Base-by-base conservation (phyloP, 1,140 invertebrate genomes). In the Augochlora pura region DNA sequence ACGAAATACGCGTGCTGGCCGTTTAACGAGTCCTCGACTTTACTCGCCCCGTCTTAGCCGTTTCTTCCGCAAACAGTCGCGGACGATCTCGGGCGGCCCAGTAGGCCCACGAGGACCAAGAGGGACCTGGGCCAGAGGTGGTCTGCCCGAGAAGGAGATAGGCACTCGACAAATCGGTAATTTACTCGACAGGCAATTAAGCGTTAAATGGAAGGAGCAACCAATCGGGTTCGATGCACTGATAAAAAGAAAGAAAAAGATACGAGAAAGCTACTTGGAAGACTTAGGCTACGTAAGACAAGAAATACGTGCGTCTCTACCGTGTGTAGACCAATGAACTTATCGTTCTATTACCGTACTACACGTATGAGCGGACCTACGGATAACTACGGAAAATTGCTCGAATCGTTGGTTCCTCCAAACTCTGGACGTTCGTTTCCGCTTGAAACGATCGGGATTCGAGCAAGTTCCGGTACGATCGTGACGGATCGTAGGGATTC, bases 281-380 rank as follows among this genome's bases (percentile, higher is more conserved):
- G 42, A 25, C 38, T 49, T 75, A 57, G 2, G 32, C 67, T 71
- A 54, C 63, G 46, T 54, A 69, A 78, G 21, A 71, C 66, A 32
- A 46, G 38, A 66, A 68, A 59, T 23, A 21, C 46, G 66, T 57
- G 52, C 54, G 32, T 75, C 60, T 46, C 25, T 69, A 25, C 25
- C 59, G 38, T 32, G 38, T 32, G 67, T 27, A 18, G 23, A 63
- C 8, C 18, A 14, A 63, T 32, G 5, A 84, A 84, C 82, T 84
- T 84, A 84, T 81, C 82, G 81, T 84, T 23, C 68, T 52, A 64
- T 78, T 73, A 82, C 57, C 32, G 38, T 52, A 46, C 32, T 78
- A 72, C 60, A 21, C 39, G 4, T 27, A 25, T 49, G 12, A 46
- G 64, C 49, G 49, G 46, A 71, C 10, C 0, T 42, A 42, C 39